These are phyloP conservation scores for Heliconius erato DNA, from an alignment of 2,888 invertebrate species.

Conservation along the genomic window DNA sequence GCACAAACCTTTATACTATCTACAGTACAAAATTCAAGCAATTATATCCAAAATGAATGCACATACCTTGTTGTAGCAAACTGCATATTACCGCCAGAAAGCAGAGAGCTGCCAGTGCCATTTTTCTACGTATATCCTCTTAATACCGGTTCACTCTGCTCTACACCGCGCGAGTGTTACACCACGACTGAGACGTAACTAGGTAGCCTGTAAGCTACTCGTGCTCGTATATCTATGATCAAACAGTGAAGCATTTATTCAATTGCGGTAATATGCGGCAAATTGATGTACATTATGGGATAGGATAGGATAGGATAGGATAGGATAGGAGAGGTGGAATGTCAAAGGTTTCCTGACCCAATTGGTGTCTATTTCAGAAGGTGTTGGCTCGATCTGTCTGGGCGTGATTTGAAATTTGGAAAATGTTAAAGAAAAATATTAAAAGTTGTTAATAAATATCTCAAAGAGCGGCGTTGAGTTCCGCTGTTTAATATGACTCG, in stretches of 20 bases:
- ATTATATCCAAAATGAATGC: conserved; percentile 25
- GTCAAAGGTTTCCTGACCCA: conserved; percentile 37
- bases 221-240: conserved; percentile 56
- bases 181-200: conserved; percentile 54
- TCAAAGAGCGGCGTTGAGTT: too few species aligned
- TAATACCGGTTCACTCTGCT: conserved; percentile 64
- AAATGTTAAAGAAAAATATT: background rate
- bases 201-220: conserved; percentile 51
- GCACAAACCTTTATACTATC: too few species aligned
- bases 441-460: too few species aligned
- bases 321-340: conserved; percentile 17
- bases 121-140: conserved; percentile 57
- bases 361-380: background rate
- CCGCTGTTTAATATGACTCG: too few species aligned
- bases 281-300: conserved; percentile 62
- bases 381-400: background rate
- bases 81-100: conserved; percentile 80
- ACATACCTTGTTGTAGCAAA: conserved; percentile 81
- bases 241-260: conserved; percentile 69
- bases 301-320: conserved; percentile 27
- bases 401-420: background rate
- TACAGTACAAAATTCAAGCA: background rate
- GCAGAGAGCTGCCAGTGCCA: conserved; percentile 70
- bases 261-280: conserved; percentile 73
- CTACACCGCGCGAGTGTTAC: conserved; percentile 62